Conservation (phyloP, 2,113 vertebrate genomes). For the Anseranas semipalmata region DNA sequence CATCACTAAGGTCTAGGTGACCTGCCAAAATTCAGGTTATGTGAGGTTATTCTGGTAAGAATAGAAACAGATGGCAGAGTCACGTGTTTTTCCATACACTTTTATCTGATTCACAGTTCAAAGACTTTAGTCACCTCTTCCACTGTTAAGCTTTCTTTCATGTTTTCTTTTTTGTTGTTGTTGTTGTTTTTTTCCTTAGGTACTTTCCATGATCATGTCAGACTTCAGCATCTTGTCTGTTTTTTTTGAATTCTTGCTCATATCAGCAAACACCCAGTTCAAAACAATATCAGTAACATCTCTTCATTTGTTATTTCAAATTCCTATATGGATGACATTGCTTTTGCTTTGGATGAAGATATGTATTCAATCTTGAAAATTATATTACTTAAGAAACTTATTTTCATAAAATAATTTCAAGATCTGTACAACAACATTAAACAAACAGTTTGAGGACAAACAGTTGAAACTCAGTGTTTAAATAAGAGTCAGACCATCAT, state of each 20-base stretch:
- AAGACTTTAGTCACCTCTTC: neutral
- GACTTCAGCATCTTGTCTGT: neutral
- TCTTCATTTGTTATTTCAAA: neutral
- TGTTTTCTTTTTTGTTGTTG: neutral
- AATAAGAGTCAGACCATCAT: neutral
- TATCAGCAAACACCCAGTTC: neutral
- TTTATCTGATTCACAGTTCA: conserved; percentile 33
- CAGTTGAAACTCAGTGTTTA: neutral
- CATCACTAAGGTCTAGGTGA: neutral
- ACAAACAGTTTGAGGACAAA: neutral
- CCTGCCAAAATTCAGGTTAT: conserved; percentile 24
- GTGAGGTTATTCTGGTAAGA: neutral
- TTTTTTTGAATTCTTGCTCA: neutral
- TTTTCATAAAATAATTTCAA: neutral
- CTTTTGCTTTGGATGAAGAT: neutral
- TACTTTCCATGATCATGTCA: neutral
- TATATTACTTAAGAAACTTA: neutral
- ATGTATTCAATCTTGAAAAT: neutral
- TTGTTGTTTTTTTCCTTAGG: neutral
- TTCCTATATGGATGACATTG: neutral
- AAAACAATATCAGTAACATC: neutral
- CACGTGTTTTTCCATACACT: neutral
- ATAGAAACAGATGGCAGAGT: neutral
- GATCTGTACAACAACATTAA: neutral
- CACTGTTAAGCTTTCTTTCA: neutral